Conservation (phyloP, 2,888 invertebrate genomes). For the Chrysolina oricalcia region DNA sequence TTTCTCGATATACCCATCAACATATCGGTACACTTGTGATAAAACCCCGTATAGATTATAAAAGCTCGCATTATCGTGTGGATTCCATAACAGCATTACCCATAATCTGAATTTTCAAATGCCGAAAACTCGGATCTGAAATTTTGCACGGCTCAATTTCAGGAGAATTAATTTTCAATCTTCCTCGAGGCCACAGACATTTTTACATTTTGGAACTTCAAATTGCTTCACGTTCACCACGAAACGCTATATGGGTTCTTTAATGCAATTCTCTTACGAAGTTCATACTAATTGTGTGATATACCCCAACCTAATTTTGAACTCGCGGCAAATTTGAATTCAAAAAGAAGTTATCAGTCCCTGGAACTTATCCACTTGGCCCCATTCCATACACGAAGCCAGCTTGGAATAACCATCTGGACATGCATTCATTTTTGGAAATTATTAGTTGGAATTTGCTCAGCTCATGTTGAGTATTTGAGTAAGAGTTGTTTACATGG, state of each 20-base stretch:
- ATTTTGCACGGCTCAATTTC: constrained; percentile 18
- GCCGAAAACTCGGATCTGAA: constrained; percentile 16
- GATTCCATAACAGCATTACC: constrained; percentile 7
- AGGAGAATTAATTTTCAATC: constrained; percentile 23
- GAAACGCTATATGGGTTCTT: constrained; percentile 17
- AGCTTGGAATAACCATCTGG: too few relatives aligned
- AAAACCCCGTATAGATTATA: neutral
- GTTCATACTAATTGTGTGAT: constrained; percentile 1
- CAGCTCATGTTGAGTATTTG: too few relatives aligned
- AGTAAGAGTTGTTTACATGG: too few relatives aligned
- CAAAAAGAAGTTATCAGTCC: too few relatives aligned
- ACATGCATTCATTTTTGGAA: too few relatives aligned
- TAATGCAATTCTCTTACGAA: constrained; percentile 9
- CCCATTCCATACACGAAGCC: too few relatives aligned
- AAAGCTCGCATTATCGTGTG: constrained; percentile 1
- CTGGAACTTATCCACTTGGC: too few relatives aligned
- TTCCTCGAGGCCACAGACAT: constrained; percentile 16
- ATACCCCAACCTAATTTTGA: neutral
- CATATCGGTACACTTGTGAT: too few relatives aligned
- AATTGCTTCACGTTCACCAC: constrained; percentile 11
- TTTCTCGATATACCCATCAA: too few relatives aligned
- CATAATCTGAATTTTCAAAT: constrained; percentile 12
- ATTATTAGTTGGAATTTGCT: too few relatives aligned
- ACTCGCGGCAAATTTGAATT: too few relatives aligned
- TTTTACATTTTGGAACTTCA: constrained; percentile 9